A percentile compares a stretch with the other conserved stretches of the same genome.
phyloP scores from a whole-genome alignment of 2,797 vertebrate genomes.

The Melanotaenia nigrans region DNA sequence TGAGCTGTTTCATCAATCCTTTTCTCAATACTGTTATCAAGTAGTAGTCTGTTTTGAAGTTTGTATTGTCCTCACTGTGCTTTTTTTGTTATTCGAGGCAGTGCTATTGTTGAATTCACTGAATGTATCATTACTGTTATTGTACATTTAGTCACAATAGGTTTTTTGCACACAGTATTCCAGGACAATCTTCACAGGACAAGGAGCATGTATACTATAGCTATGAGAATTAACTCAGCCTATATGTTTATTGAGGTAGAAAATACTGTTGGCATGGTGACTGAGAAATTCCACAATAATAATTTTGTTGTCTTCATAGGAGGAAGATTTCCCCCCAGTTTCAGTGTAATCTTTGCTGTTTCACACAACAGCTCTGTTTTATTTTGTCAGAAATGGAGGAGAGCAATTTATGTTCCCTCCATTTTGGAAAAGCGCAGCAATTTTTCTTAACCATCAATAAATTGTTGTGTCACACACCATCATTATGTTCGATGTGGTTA shows the following conservation, averaged over 20 bases:
- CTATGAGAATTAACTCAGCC: neutral
- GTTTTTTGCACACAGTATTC: neutral
- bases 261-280: neutral
- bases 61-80: neutral
- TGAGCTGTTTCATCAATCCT: constrained; percentile 14
- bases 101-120: neutral
- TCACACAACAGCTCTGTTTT: constrained; percentile 12
- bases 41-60: constrained; percentile 3
- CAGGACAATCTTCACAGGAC: neutral
- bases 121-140: neutral
- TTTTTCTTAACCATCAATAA: constrained; percentile 11
- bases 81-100: neutral
- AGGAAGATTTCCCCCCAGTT: constrained; percentile 14
- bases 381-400: constrained; percentile 19
- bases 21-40: neutral
- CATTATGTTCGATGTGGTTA: neutral
- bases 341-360: constrained; percentile 2
- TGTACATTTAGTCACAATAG: neutral
- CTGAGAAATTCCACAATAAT: neutral
- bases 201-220: neutral
- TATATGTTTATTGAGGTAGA: neutral
- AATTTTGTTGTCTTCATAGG: neutral
- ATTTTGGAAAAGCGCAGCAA: neutral
- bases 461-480: neutral
- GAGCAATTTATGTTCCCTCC: constrained; percentile 6